phyloP scores from a whole-genome alignment of 2,113 vertebrate species.

The Pangasianodon gigas region DNA sequence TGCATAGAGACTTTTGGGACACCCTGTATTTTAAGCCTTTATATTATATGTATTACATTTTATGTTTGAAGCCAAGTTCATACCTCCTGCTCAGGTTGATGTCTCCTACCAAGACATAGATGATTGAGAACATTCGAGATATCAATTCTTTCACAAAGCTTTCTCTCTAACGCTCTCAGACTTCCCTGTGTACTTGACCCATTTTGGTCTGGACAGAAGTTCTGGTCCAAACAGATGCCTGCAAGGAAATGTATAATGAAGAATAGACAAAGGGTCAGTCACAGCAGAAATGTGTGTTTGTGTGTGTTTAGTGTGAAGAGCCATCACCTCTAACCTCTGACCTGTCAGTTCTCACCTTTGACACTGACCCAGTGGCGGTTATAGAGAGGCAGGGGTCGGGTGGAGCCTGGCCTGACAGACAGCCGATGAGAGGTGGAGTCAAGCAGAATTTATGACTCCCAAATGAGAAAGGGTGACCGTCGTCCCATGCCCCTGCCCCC shows the following conservation, averaged over 20 bases:
- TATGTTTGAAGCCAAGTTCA: neutral
- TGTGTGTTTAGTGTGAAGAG: slow-evolving; percentile 38
- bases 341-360: slow-evolving; percentile 62
- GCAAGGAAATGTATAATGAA: slow-evolving; percentile 45
- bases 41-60: neutral
- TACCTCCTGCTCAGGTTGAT: neutral
- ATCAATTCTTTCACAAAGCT: slow-evolving; percentile 42
- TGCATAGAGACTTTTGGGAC: too few relatives aligned
- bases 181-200: slow-evolving; percentile 44
- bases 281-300: slow-evolving; percentile 36
- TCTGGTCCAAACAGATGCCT: slow-evolving; percentile 56
- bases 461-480: slow-evolving; percentile 52
- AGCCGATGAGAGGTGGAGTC: slow-evolving; percentile 41
- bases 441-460: slow-evolving; percentile 63
- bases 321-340: slow-evolving; percentile 56
- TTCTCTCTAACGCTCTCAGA: neutral
- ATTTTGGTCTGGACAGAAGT: slow-evolving; percentile 42
- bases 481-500: slow-evolving; percentile 32
- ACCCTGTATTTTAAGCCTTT: neutral
- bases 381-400: slow-evolving; percentile 40
- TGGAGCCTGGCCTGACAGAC: slow-evolving; percentile 38
- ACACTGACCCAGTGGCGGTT: slow-evolving; percentile 51
- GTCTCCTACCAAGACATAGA: neutral
- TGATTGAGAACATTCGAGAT: neutral
- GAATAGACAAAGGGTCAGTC: slow-evolving; percentile 23